Conservation (phyloP, 2,113 vertebrate genomes). For the Sciurus niger region DNA sequence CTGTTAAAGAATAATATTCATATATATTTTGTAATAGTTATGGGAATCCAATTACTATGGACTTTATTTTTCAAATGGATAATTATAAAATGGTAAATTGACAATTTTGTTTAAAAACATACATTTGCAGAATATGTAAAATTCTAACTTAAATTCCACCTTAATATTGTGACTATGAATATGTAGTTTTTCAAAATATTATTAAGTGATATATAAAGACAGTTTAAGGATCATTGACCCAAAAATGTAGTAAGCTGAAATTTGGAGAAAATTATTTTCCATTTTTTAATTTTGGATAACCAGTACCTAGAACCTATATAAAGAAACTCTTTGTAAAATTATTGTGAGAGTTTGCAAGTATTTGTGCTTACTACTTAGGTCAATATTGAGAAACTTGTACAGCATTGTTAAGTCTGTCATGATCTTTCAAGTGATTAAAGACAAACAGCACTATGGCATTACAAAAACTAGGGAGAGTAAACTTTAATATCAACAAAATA, state of each 20-base stretch:
- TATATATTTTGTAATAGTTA: neutral
- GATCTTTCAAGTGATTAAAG: neutral
- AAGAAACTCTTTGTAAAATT: constrained; percentile 1
- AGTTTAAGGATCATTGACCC: neutral
- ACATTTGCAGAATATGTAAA: neutral
- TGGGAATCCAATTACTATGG: neutral
- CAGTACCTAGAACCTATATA: neutral
- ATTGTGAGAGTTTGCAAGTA: neutral
- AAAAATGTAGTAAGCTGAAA: neutral
- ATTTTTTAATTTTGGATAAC: neutral
- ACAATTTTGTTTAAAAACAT: neutral
- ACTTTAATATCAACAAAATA: neutral
- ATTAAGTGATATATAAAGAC: neutral
- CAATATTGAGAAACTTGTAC: neutral
- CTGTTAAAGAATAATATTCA: neutral
- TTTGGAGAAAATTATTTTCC: neutral
- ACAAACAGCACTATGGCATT: neutral
- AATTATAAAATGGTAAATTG: neutral
- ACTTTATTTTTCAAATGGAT: neutral
- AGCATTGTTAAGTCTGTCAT: neutral
- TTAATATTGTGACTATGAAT: neutral
- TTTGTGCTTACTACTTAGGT: neutral
- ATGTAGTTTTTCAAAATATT: neutral
- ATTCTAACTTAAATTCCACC: neutral
- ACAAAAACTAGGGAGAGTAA: neutral